Percentiles rank a stretch among this genome's conserved stretches.
Evolutionary conservation across 2,797 vertebrate genomes (phyloP).

Genomic region (Ctenopoma multispine): DNA sequence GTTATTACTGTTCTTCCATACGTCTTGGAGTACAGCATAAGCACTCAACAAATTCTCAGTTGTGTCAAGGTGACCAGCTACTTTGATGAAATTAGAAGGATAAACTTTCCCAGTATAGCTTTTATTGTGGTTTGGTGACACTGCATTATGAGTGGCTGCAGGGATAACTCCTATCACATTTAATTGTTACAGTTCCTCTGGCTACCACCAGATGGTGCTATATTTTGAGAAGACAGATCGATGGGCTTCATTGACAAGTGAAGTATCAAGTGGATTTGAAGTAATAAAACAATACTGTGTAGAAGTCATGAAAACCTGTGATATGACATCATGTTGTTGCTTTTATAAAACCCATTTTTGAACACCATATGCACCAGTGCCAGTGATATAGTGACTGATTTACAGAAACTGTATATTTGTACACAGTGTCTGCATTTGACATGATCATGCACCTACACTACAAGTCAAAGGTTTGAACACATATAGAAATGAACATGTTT

Average conservation of each 20-base stretch:
- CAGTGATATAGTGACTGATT: not conserved
- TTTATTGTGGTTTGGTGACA: conserved; percentile 44
- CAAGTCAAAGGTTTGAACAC: too few relatives aligned
- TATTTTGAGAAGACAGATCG: conserved; percentile 58
- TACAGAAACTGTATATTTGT: not conserved
- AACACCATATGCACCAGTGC: too few relatives aligned
- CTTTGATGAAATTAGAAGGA: conserved; percentile 56
- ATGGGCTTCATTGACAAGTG: conserved; percentile 22
- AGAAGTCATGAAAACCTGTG: not conserved
- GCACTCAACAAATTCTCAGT: conserved; percentile 45
- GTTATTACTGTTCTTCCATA: not conserved
- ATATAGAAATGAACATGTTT: too few relatives aligned
- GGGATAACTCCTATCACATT: conserved; percentile 55
- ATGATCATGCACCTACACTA: not conserved
- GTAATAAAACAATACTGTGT: not conserved
- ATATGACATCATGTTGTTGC: not conserved
- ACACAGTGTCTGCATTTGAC: conserved; percentile 4
- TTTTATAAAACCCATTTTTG: not conserved
- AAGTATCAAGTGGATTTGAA: conserved; percentile 1
- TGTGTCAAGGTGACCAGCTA: conserved; percentile 31
- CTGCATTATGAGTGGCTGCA: conserved; percentile 56
- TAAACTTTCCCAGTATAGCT: conserved; percentile 48
- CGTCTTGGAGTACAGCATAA: conserved; percentile 26
- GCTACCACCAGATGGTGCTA: conserved; percentile 70
- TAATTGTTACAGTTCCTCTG: conserved; percentile 54